A percentile compares a stretch with the other conserved stretches of the same genome.
Conservation (phyloP, 64 coral and sea anemone species). For the Pachyseris speciosa region DNA sequence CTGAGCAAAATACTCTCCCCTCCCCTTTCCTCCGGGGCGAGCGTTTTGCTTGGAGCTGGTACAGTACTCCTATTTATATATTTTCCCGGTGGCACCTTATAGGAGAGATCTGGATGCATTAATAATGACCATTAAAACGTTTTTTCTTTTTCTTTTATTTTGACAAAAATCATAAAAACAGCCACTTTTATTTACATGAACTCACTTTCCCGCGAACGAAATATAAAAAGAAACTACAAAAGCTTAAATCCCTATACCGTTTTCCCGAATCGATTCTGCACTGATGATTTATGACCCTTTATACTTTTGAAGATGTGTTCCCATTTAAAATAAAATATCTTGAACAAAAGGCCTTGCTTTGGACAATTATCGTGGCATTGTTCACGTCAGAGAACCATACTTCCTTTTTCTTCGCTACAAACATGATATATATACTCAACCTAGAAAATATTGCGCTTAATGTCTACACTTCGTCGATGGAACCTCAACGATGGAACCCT, state of each 20-base stretch:
- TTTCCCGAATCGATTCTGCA: not conserved
- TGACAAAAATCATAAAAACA: not conserved
- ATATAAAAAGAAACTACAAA: not conserved
- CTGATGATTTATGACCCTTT: too few relatives aligned
- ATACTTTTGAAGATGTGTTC: not conserved
- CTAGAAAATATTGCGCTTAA: not conserved
- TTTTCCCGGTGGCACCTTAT: too few relatives aligned
- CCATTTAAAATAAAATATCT: not conserved
- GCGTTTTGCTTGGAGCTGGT: too few relatives aligned
- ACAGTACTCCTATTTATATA: too few relatives aligned
- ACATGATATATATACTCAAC: not conserved
- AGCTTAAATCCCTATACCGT: not conserved
- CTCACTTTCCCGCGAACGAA: not conserved
- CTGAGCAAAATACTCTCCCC: too few relatives aligned
- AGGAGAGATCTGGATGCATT: too few relatives aligned
- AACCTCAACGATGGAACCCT: too few relatives aligned
- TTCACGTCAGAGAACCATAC: not conserved
- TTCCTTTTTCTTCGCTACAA: not conserved
- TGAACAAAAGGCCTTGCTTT: too few relatives aligned
- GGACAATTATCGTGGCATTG: not conserved
- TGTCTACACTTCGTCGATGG: too few relatives aligned
- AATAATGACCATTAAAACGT: too few relatives aligned
- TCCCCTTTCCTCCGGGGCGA: too few relatives aligned
- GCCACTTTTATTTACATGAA: conserved; percentile 13
- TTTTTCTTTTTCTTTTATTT: too few relatives aligned